These are phyloP conservation scores for Aix galericulata DNA, from an alignment of 2,113 vertebrate genomes.

Conservation along the genomic window DNA sequence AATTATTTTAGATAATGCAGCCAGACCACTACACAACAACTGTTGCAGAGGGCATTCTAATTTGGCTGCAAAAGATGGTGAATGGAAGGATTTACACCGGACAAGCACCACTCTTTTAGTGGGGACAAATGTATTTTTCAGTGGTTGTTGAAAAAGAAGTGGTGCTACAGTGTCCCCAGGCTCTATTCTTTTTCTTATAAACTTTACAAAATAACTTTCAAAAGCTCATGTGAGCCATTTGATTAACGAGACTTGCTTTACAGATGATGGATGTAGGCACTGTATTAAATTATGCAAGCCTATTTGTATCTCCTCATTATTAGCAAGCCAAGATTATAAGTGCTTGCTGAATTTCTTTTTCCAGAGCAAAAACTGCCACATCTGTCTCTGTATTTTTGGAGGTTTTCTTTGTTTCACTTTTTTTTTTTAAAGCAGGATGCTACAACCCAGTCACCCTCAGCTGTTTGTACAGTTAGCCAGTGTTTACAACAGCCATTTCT, in stretches of 20 bases:
- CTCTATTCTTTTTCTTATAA: not conserved
- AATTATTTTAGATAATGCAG: not conserved
- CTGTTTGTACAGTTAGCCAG: slow-evolving; percentile 2
- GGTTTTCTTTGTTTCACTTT: not conserved
- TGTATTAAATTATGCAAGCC: slow-evolving; percentile 55
- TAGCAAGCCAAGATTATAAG: slow-evolving; percentile 55
- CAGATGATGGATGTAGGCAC: slow-evolving; percentile 41
- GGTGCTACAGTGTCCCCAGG: slow-evolving; percentile 38
- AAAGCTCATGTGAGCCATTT: slow-evolving; percentile 52
- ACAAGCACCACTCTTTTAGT: slow-evolving; percentile 38
- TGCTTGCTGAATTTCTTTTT: not conserved
- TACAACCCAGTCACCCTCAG: slow-evolving; percentile 3
- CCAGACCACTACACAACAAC: not conserved
- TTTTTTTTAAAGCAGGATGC: slow-evolving; percentile 3
- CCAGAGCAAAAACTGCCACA: not conserved
- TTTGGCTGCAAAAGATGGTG: slow-evolving; percentile 23
- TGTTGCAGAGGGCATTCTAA: not conserved
- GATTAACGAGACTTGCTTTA: slow-evolving; percentile 54
- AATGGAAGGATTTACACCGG: not conserved
- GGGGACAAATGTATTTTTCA: slow-evolving; percentile 10
- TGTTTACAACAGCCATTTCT: not conserved
- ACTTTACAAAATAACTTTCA: slow-evolving; percentile 55
- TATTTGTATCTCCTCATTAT: slow-evolving; percentile 31
- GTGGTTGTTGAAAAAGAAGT: slow-evolving; percentile 31
- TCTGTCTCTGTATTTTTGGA: not conserved